Evolutionary conservation across 92 coral and sea anemone species (phyloP).

Genomic region (Scolanthus callimorphus): DNA sequence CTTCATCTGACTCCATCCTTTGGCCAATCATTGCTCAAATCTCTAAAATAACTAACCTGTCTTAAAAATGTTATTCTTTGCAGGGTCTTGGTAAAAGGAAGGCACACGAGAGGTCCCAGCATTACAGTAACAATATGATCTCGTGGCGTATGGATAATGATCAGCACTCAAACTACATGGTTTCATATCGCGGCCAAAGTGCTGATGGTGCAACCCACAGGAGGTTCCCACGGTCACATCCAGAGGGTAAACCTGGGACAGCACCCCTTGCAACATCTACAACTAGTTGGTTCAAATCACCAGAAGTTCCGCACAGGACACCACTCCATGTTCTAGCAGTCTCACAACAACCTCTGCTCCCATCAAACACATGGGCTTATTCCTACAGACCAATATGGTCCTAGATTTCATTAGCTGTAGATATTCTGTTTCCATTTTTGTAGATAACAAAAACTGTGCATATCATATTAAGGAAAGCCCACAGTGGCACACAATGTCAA

Average conservation of each 20-base stretch:
- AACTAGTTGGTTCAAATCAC: conserved; percentile 57
- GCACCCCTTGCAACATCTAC: conserved; percentile 72
- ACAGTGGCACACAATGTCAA: too few relatives aligned
- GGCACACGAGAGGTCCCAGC: conserved; percentile 68
- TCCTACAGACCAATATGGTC: conserved; percentile 70
- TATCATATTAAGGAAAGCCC: too few relatives aligned
- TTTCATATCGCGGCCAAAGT: conserved; percentile 49
- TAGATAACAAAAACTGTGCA: too few relatives aligned
- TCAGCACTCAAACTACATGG: conserved; percentile 65
- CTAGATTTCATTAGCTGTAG: too few relatives aligned
- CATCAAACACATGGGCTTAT: conserved; percentile 81
- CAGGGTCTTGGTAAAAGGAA: conserved; percentile 88
- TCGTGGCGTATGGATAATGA: conserved; percentile 55
- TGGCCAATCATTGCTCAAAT: too few relatives aligned
- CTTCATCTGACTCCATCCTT: too few relatives aligned
- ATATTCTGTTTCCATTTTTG: too few relatives aligned
- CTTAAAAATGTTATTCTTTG: background rate
- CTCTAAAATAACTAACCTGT: too few relatives aligned
- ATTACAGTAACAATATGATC: conserved; percentile 77
- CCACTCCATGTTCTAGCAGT: conserved; percentile 85
- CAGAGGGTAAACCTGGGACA: conserved; percentile 61
- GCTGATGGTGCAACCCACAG: conserved; percentile 46
- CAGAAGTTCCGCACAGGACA: conserved; percentile 60
- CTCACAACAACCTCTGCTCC: conserved; percentile 81
- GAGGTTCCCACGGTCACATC: conserved; percentile 66